phyloP scores from a whole-genome alignment of 2,113 vertebrate species.

The Melospiza melodia region DNA sequence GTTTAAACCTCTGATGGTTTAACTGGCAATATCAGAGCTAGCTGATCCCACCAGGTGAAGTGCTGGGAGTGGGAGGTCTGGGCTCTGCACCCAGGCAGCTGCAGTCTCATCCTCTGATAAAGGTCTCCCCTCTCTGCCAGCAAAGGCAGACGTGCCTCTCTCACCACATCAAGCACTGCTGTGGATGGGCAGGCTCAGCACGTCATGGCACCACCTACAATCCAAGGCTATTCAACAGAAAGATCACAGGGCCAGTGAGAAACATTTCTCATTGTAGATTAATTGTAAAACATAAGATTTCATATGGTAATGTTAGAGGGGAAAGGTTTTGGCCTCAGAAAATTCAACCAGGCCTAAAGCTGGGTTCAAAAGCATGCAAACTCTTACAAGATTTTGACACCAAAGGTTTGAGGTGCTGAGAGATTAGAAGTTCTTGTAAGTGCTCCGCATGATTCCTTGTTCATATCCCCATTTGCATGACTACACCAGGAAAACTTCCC shows the following conservation, averaged over 20 bases:
- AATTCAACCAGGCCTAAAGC: neutral
- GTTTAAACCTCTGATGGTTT: neutral
- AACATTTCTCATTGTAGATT: neutral
- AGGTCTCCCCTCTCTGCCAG: neutral
- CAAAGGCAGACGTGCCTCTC: neutral
- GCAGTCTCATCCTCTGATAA: neutral
- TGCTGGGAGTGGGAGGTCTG: neutral
- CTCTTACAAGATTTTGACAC: neutral
- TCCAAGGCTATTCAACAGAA: neutral
- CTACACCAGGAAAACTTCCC: neutral
- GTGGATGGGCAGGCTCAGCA: neutral
- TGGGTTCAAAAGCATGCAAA: neutral
- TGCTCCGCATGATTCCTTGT: neutral
- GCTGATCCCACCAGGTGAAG: neutral
- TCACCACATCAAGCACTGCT: neutral
- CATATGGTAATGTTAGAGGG: neutral
- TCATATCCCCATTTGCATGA: neutral
- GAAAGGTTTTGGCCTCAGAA: neutral
- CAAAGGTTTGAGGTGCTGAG: neutral
- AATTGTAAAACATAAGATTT: neutral
- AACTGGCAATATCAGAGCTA: neutral
- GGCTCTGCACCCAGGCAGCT: neutral
- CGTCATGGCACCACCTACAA: rapidly evolving
- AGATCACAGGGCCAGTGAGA: neutral
- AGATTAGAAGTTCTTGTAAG: neutral